A percentile compares a stretch with the other conserved stretches of the same genome.
phyloP scores from a whole-genome alignment of 2,888 invertebrate species.

The Macrosoma leucophasiata region DNA sequence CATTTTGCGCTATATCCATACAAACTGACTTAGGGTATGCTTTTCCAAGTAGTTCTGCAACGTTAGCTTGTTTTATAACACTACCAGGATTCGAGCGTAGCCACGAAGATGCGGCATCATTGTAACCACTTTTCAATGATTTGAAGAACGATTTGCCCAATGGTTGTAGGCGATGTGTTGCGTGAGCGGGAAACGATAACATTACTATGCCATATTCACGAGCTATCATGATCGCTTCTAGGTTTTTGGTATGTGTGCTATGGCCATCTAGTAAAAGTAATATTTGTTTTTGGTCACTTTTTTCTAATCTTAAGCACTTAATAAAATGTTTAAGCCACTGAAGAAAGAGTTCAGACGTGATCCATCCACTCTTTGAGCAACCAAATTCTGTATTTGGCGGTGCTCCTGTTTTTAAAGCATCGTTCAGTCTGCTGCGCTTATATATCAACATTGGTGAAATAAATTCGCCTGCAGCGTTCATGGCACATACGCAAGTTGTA shows the following conservation, averaged over 20 bases:
- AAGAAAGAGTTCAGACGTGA: slow-evolving; percentile 22
- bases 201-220: background rate
- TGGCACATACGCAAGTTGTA: slow-evolving; percentile 16
- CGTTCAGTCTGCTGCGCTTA: slow-evolving; percentile 15
- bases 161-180: background rate
- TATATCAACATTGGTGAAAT: slow-evolving; percentile 25
- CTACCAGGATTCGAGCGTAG: background rate
- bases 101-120: background rate
- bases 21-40: background rate
- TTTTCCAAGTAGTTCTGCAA: background rate
- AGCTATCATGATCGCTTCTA: background rate
- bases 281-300: slow-evolving; percentile 2
- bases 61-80: background rate
- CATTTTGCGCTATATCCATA: background rate
- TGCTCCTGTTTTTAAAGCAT: too few relatives aligned
- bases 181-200: background rate
- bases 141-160: background rate
- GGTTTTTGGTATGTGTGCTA: background rate
- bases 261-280: slow-evolving; percentile 1
- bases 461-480: slow-evolving; percentile 23
- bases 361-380: slow-evolving; percentile 26
- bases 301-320: slow-evolving; percentile 13
- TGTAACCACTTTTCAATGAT: background rate
- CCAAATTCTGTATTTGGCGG: too few relatives aligned
- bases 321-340: slow-evolving; percentile 27